These are phyloP conservation scores for Pristionchus japonicus DNA, from an alignment of 2,888 invertebrate species.

Conservation along the genomic window DNA sequence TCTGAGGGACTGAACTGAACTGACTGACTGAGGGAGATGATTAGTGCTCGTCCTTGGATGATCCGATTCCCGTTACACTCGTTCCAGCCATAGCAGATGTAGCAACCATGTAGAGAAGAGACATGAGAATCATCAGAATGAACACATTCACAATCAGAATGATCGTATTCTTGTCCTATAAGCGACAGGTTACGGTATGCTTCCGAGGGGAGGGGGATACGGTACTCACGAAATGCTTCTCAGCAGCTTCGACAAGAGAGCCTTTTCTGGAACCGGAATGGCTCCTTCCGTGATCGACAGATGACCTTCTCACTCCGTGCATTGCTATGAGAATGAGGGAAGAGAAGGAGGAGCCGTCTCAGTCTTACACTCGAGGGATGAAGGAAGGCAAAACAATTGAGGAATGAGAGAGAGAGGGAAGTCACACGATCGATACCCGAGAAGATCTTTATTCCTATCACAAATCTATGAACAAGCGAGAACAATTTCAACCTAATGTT, in stretches of 20 bases:
- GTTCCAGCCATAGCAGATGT: slow-evolving; percentile 70
- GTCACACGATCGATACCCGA: background rate
- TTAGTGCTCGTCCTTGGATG: slow-evolving; percentile 60
- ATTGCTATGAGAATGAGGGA: slow-evolving; percentile 34
- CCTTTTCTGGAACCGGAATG: slow-evolving; percentile 53
- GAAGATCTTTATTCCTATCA: slow-evolving; percentile 2
- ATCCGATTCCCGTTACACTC: slow-evolving; percentile 24
- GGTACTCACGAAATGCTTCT: slow-evolving; percentile 65
- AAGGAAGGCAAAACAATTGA: slow-evolving; percentile 22
- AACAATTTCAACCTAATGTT: background rate
- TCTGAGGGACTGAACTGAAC: background rate
- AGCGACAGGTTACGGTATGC: slow-evolving; percentile 38
- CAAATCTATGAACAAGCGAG: background rate
- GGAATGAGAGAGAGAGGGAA: slow-evolving; percentile 24
- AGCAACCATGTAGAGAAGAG: slow-evolving; percentile 71
- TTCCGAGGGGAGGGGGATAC: background rate
- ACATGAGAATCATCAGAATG: slow-evolving; percentile 68
- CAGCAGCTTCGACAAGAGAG: slow-evolving; percentile 70
- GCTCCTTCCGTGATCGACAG: slow-evolving; percentile 14
- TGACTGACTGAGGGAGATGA: background rate
- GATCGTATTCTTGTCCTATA: slow-evolving; percentile 58
- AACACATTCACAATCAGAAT: slow-evolving; percentile 69
- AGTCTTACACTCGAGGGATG: slow-evolving; percentile 31
- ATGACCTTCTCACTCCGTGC: slow-evolving; percentile 47
- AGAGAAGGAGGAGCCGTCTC: slow-evolving; percentile 26